Evolutionary conservation across 2,888 invertebrate species (phyloP).

Genomic region (Coelogynopora nodosa): DNA sequence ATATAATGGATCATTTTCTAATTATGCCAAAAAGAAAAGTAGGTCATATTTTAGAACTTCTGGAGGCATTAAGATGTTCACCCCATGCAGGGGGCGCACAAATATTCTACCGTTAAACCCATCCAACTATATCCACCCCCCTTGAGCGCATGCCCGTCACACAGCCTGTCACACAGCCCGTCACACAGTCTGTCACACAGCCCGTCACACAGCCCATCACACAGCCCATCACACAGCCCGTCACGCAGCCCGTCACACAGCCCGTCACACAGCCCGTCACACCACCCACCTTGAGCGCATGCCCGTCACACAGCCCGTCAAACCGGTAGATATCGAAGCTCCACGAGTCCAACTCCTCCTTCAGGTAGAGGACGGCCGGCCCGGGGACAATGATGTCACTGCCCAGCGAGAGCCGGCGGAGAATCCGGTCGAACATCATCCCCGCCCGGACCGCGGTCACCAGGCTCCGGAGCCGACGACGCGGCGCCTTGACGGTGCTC

Average conservation of each 20-base stretch:
- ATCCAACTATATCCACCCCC: too few species aligned
- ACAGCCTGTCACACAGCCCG: conserved; percentile 35
- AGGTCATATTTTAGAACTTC: too few species aligned
- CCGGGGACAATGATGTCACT: conserved; percentile 40
- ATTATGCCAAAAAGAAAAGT: too few species aligned
- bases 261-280: too few species aligned
- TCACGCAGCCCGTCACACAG: too few species aligned
- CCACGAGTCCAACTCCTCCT: conserved; percentile 37
- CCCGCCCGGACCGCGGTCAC: conserved; percentile 40
- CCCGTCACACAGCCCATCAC: too few species aligned
- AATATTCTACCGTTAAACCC: too few species aligned
- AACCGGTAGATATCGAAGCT: conserved; percentile 43
- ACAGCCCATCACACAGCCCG: too few species aligned
- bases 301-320: conserved; percentile 37
- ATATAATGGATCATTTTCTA: too few species aligned
- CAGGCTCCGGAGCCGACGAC: conserved; percentile 37
- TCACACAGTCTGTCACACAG: too few species aligned
- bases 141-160: conserved; percentile 39
- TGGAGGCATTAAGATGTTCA: too few species aligned
- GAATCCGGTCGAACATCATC: conserved; percentile 40
- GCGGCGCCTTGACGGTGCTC: conserved; percentile 32
- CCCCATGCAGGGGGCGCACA: too few species aligned
- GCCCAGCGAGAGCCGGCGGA: conserved; percentile 35
- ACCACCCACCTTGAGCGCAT: conserved; percentile 37
- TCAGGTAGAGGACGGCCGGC: conserved; percentile 34